phyloP scores from a whole-genome alignment of 2,797 vertebrate species.

The Bradypodion pumilum region DNA sequence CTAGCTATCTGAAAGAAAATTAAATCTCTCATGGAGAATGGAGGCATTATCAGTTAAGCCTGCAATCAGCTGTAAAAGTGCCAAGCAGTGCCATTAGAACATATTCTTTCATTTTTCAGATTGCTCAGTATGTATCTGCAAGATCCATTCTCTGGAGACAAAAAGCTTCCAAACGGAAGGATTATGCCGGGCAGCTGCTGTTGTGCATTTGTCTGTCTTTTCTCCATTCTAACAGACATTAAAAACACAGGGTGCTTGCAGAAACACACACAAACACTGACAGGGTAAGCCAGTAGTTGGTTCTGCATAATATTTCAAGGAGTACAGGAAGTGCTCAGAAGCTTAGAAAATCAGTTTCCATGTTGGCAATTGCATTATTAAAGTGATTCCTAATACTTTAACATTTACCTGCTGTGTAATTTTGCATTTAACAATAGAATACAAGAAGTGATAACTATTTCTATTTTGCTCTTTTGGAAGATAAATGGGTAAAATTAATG shows the following conservation, averaged over 20 bases:
- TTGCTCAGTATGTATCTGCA: slow-evolving; percentile 19
- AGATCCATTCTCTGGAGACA: slow-evolving; percentile 15
- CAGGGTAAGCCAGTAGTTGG: neutral
- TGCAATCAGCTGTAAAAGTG: slow-evolving; percentile 43
- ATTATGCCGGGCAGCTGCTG: neutral
- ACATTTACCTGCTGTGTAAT: neutral
- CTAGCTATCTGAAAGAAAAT: slow-evolving; percentile 57
- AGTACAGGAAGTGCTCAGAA: neutral
- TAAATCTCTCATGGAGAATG: slow-evolving; percentile 53
- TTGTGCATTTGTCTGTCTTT: slow-evolving; percentile 21
- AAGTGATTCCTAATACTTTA: rapidly evolving
- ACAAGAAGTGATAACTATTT: neutral
- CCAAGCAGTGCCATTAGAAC: slow-evolving; percentile 34
- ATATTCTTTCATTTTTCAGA: slow-evolving; percentile 30
- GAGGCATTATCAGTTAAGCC: slow-evolving; percentile 37
- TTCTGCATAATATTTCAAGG: neutral
- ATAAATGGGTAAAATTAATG: neutral
- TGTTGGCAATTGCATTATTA: neutral
- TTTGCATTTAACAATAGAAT: neutral
- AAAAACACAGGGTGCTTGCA: neutral
- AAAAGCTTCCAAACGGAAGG: slow-evolving; percentile 19
- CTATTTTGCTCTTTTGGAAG: neutral
- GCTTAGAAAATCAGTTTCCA: neutral
- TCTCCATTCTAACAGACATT: neutral
- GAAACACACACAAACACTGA: neutral